Base-by-base conservation (phyloP, 2,888 invertebrate genomes). In the Plebejus melissa region DNA sequence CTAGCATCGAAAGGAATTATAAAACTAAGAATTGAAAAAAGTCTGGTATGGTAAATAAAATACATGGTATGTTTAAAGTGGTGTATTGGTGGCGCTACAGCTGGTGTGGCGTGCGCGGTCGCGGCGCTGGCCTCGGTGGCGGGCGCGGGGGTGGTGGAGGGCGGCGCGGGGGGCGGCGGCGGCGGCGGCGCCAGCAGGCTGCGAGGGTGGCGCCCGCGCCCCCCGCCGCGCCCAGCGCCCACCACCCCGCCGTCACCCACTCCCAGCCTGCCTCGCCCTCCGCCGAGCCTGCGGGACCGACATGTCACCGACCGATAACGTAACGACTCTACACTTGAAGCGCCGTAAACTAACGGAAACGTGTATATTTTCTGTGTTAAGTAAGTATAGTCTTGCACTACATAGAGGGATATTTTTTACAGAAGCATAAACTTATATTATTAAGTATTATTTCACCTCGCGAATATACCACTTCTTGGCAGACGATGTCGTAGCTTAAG, bases 71-170 rank as follows among this genome's bases (percentile, higher is more conserved):
- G 81, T 57, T 86, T 86, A 90, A 89, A 90, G 85, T 90, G 89
- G 84, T 90, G 90, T 91, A 91, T 82, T 85, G 77, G 69, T 92
- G 91, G 93, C 82, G 90, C 89, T 88, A 91, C 90, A 77, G 85
- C 86, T 2, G 85, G 86, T 75, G 82, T 81, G 78, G 87, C 88
- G 80, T 87, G 89, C 65, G 79, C 87, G 87, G 77, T 90, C 88
- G 81, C 89, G 92, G 84, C 89, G 87, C 65, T 82, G 90, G 85
- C 84, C 88, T 88, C 83, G 91, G 90, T 80, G 87, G 92, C 82
- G 86, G 90, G 81, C 87, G 94, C 84, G 80, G 81, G 28, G 80
- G 82, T 11, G 84, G 80, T 72, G 80, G 84, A 76, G 88, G 85
- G 79, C 90, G 83, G 83, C 92, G 85, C 86, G 92, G 83, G 86